Evolutionary conservation across 1,140 invertebrate genomes (phyloP), one percentile per base, ranked within the genome.

Genomic region (Pseudomyrmex dendroicus): DNA sequence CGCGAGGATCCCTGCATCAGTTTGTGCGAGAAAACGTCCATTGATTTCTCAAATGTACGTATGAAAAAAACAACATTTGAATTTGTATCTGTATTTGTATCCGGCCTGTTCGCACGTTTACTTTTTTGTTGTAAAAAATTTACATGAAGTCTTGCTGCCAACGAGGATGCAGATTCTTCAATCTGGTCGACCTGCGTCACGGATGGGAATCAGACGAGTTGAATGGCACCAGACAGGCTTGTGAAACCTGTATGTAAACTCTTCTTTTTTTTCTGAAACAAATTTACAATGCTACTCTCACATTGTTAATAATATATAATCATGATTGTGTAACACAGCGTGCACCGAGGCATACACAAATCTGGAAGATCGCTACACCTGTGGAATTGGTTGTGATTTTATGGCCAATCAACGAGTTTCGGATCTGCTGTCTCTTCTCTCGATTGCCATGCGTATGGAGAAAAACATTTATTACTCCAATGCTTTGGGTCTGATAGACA

Each of bases 151-250:
- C 92, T 1, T 94, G 92, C 73, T 94, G 94, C 82, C 91, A 92
- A 50, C 86, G 93, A 80, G 94, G 94, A 7, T 94, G 94, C 74
- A 87, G 93, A 68, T 94, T 94, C 84, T 94, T 92, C 72, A 94
- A 92, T 86, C 89, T 94, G 10, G 90, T 94, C 1, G 90, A 94
- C 70, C 74, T 92, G 52, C 83, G 66, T 66, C 87, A 82, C 44
- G 87, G 83, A 67, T 74, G 91, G 13, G 86, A 91, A 46, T 74
- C 46, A 44, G 89, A 87, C 44, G 87, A 83, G 61, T 89, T 92
- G 15, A 94, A 94, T 77, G 83, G 70, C 73, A 94, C 93, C 0
- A 91, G 88, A 67, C 88, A 90, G 84, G 91, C 90, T 9, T 94
- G 94, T 62, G 86, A 93, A 88, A 89, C 89, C 68, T 93, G 93